These are phyloP conservation scores for Phrynosoma blainvillii DNA, from an alignment of 2,113 vertebrate species.

Conservation along the genomic window DNA sequence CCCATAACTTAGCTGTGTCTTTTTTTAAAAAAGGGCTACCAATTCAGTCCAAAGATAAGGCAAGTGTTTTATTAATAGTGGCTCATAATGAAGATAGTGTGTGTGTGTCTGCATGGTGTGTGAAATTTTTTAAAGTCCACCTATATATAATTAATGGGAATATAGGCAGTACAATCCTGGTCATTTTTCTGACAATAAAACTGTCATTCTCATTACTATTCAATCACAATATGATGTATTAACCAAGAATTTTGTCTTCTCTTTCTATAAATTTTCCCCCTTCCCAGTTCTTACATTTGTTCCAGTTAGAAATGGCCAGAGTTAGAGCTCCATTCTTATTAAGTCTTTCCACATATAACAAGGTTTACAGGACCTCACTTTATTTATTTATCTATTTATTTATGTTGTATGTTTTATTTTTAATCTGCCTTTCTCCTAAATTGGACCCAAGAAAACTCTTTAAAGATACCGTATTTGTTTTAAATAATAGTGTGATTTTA, in stretches of 20 bases:
- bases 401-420: too few relatives aligned
- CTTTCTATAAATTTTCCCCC: not conserved
- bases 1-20: conserved; percentile 40
- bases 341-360: too few relatives aligned
- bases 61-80: not conserved
- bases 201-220: not conserved
- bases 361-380: too few relatives aligned
- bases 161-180: not conserved
- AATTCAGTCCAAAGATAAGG: not conserved
- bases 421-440: too few relatives aligned
- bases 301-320: not conserved
- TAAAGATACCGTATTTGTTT: too few relatives aligned
- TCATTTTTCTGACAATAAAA: not conserved
- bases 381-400: too few relatives aligned
- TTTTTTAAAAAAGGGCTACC: conserved; percentile 1
- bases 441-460: too few relatives aligned
- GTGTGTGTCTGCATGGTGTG: not conserved
- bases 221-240: not conserved
- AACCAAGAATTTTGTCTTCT: not conserved
- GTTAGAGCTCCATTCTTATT: too few relatives aligned
- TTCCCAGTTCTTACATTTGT: not conserved
- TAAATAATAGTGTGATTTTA: too few relatives aligned
- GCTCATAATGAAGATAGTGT: not conserved
- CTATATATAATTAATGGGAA: not conserved
- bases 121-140: not conserved